phyloP scores from a whole-genome alignment of 2,888 invertebrate genomes.

The Lacanobia wlatinum region DNA sequence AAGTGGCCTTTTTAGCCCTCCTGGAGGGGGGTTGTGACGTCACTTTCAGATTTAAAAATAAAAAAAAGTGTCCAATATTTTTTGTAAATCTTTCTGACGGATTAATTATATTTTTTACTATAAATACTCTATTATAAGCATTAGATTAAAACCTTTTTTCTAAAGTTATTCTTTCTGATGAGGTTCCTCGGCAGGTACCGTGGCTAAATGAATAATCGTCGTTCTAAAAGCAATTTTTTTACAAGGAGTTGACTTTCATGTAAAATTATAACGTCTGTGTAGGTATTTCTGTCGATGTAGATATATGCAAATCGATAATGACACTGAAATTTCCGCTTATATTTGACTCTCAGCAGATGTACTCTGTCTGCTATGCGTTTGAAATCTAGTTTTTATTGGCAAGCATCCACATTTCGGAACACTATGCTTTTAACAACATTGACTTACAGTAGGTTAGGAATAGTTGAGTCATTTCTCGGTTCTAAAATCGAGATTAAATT shows the following conservation, averaged over 20 bases:
- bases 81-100: no score
- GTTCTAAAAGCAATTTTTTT: neutral
- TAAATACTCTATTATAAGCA: no score
- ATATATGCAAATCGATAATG: neutral
- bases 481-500: neutral
- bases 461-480: neutral
- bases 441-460: neutral
- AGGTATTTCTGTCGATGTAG: constrained; percentile 8
- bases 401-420: constrained; percentile 1
- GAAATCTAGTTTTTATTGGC: constrained; percentile 29
- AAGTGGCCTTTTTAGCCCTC: no score
- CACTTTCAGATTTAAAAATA: no score
- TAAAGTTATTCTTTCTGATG: no score
- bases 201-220: no score
- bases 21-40: no score
- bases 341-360: constrained; percentile 3
- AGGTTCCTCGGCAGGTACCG: no score
- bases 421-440: neutral
- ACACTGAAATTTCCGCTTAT: constrained; percentile 13
- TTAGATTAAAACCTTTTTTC: no score
- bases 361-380: neutral
- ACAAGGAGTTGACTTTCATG: neutral
- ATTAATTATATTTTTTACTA: no score
- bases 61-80: no score
- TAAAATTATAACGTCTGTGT: neutral